Conservation (phyloP, 2,888 invertebrate species). For the Acrobasis consociella region DNA sequence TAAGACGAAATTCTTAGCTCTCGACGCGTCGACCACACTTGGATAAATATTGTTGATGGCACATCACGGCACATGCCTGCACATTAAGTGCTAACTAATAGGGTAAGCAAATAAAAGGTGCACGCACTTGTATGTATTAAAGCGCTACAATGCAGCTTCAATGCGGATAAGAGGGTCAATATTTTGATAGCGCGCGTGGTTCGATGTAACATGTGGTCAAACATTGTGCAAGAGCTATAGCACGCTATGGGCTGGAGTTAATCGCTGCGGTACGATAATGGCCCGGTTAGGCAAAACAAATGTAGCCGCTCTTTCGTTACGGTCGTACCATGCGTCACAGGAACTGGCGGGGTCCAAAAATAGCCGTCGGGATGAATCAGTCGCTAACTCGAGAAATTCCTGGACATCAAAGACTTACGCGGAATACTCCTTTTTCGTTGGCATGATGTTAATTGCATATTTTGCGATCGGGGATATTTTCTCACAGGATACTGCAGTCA, state of each 20-base stretch:
- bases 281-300: conserved; percentile 57
- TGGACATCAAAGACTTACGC: conserved; percentile 72
- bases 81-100: conserved; percentile 72
- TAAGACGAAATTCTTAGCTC: conserved; percentile 61
- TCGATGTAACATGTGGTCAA: conserved; percentile 74
- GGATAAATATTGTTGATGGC: conserved; percentile 65
- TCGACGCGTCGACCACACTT: conserved; percentile 53
- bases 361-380: conserved; percentile 68
- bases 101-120: conserved; percentile 70
- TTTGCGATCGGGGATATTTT: conserved; percentile 6
- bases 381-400: conserved; percentile 70
- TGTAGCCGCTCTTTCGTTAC: conserved; percentile 60
- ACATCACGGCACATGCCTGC: conserved; percentile 45
- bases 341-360: conserved; percentile 54
- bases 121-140: conserved; percentile 67
- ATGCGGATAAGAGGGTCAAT: conserved; percentile 78
- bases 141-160: conserved; percentile 66
- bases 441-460: conserved; percentile 26
- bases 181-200: conserved; percentile 78
- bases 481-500: background rate
- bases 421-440: conserved; percentile 54
- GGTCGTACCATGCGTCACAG: conserved; percentile 37
- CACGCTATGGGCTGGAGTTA: conserved; percentile 40
- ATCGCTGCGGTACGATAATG: conserved; percentile 55
- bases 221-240: conserved; percentile 72